These are phyloP conservation scores for Ostrea denselamellosa DNA, from an alignment of 1,140 invertebrate species.

Conservation along the genomic window DNA sequence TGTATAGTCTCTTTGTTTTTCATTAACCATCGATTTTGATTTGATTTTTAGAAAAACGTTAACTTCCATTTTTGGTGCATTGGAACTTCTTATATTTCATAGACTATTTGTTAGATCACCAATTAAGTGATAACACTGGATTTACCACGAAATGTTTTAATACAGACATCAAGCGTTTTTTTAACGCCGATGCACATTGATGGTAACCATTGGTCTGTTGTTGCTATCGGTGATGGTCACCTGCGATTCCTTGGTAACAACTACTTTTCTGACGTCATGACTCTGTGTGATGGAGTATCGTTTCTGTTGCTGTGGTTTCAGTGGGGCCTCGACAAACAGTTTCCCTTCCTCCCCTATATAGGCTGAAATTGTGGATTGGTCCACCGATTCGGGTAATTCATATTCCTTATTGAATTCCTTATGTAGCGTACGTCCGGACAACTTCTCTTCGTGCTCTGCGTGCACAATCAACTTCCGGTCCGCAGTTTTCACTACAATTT, in stretches of 20 bases:
- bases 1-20: neutral
- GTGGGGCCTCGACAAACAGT: slow-evolving; percentile 76
- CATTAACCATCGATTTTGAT: neutral
- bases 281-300: slow-evolving; percentile 72
- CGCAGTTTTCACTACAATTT: slow-evolving; percentile 76
- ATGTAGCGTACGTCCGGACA: slow-evolving; percentile 73
- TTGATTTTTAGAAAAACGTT: neutral
- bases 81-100: neutral
- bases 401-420: slow-evolving; percentile 79
- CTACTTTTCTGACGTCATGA: slow-evolving; percentile 72
- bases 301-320: slow-evolving; percentile 69
- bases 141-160: neutral
- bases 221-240: slow-evolving; percentile 73
- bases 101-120: too few species aligned
- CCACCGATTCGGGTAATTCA: slow-evolving; percentile 77
- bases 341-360: slow-evolving; percentile 76
- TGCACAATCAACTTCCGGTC: slow-evolving; percentile 76
- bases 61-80: neutral
- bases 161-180: neutral
- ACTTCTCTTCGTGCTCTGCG: slow-evolving; percentile 77
- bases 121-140: neutral
- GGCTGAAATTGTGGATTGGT: slow-evolving; percentile 76
- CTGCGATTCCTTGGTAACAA: slow-evolving; percentile 73
- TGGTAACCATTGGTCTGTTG: slow-evolving; percentile 73
- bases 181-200: slow-evolving; percentile 69